Percentiles rank a stretch among this genome's conserved stretches.
Conservation (phyloP, 35 echinoderm and acorn worm genomes). For the Holothuria glaberrima region DNA sequence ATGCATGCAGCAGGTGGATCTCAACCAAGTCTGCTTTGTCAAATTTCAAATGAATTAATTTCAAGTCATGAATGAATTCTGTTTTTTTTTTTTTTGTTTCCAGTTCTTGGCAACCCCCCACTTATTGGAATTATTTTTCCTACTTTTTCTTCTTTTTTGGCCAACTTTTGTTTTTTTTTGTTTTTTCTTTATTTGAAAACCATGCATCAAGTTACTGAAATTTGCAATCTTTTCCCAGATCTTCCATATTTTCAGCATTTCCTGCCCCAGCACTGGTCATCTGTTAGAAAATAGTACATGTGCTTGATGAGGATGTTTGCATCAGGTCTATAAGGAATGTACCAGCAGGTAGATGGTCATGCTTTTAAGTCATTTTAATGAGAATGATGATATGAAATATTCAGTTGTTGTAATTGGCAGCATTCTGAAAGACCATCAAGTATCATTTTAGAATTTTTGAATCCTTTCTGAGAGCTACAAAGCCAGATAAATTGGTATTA, state of each 20-base stretch:
- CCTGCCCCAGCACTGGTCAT: too few relatives aligned
- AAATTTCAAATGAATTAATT: background rate
- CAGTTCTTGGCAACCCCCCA: too few relatives aligned
- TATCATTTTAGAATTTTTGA: too few relatives aligned
- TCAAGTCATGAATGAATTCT: background rate
- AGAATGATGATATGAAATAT: background rate
- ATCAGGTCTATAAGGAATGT: background rate
- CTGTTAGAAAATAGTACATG: background rate
- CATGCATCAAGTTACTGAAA: constrained; percentile 29
- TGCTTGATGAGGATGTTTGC: background rate
- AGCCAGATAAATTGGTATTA: too few relatives aligned
- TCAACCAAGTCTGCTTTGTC: background rate
- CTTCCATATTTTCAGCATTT: constrained; percentile 28
- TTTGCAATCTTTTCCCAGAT: constrained; percentile 35
- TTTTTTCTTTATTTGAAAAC: background rate
- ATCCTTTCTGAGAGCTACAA: too few relatives aligned
- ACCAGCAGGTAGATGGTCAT: too few relatives aligned
- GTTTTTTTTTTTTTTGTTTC: too few relatives aligned
- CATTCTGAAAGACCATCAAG: background rate
- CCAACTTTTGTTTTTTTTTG: too few relatives aligned
- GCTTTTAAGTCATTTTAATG: background rate
- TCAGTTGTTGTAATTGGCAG: background rate
- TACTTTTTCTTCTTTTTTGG: background rate
- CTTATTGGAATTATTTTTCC: background rate
- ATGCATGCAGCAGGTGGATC: constrained; percentile 20